Percentiles rank a stretch among this genome's conserved stretches.
Evolutionary conservation across 2,113 vertebrate genomes (phyloP).

Genomic region (Rhea pennata): DNA sequence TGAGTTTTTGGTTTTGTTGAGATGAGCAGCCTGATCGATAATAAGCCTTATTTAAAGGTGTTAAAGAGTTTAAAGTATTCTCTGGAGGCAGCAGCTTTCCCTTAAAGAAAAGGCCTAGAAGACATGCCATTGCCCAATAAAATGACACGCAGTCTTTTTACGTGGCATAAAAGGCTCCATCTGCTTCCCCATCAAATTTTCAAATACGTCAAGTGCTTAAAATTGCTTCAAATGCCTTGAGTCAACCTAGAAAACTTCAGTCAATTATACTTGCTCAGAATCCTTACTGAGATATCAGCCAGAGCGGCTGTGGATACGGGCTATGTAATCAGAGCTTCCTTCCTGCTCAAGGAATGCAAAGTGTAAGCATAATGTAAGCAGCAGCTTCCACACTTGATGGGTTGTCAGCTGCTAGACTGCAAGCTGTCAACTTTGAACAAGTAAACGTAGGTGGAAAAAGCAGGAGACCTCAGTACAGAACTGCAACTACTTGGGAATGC

Average conservation of each 20-base stretch:
- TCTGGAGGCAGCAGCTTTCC: neutral
- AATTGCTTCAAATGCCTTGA: neutral
- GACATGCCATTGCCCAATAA: neutral
- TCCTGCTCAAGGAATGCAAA: neutral
- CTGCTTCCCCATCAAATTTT: neutral
- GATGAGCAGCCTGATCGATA: neutral
- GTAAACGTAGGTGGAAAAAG: neutral
- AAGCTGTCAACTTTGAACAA: neutral
- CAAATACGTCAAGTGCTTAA: neutral
- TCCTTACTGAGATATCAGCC: neutral
- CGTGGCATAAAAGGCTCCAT: neutral
- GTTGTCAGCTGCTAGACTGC: neutral
- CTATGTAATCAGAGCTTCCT: neutral
- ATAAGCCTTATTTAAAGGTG: neutral
- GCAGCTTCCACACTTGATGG: neutral
- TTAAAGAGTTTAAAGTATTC: neutral
- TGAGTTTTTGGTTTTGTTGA: neutral
- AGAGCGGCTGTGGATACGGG: neutral
- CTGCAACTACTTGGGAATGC: neutral
- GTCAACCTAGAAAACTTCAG: neutral
- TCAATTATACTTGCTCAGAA: neutral
- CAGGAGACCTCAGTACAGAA: fast-evolving
- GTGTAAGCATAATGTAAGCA: neutral
- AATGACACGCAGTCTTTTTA: neutral
- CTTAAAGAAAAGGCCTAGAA: neutral